Percentiles rank a stretch among this genome's conserved stretches.
These are phyloP conservation scores for Caenorhabditis panamensis DNA, from an alignment of 2,888 invertebrate genomes.

Conservation along the genomic window DNA sequence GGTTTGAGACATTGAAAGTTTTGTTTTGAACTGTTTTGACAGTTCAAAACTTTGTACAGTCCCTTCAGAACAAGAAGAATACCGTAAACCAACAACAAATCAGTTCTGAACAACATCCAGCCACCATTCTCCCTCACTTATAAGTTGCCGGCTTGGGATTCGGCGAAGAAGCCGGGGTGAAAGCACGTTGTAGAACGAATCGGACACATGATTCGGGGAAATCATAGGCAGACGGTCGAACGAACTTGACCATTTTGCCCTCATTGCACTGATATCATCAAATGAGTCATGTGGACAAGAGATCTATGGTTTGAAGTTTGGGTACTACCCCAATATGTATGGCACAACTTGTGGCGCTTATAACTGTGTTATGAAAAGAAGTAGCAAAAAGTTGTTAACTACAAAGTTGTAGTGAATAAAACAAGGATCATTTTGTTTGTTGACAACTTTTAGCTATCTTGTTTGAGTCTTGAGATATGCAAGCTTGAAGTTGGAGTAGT, in stretches of 20 bases:
- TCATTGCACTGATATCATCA: too few relatives aligned
- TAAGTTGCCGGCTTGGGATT: neutral
- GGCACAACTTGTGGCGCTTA: too few relatives aligned
- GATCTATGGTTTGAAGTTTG: too few relatives aligned
- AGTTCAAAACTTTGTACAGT: too few relatives aligned
- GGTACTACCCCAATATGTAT: too few relatives aligned
- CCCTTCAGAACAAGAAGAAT: neutral
- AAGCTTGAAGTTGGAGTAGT: too few relatives aligned
- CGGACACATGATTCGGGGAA: neutral
- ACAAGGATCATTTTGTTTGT: neutral
- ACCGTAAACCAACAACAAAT: neutral
- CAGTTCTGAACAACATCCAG: too few relatives aligned
- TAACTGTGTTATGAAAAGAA: neutral
- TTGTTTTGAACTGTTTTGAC: neutral
- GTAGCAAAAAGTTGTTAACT: neutral
- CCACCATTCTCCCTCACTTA: neutral
- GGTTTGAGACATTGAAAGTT: neutral
- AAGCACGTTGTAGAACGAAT: conserved; percentile 4
- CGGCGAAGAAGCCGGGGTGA: neutral
- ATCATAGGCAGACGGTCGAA: too few relatives aligned
- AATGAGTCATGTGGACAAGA: too few relatives aligned
- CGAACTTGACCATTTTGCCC: too few relatives aligned
- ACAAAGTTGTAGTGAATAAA: neutral
- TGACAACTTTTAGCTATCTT: neutral
- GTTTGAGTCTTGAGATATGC: too few relatives aligned